Conservation (phyloP, 2,113 vertebrate species). For the Microcebus murinus region DNA sequence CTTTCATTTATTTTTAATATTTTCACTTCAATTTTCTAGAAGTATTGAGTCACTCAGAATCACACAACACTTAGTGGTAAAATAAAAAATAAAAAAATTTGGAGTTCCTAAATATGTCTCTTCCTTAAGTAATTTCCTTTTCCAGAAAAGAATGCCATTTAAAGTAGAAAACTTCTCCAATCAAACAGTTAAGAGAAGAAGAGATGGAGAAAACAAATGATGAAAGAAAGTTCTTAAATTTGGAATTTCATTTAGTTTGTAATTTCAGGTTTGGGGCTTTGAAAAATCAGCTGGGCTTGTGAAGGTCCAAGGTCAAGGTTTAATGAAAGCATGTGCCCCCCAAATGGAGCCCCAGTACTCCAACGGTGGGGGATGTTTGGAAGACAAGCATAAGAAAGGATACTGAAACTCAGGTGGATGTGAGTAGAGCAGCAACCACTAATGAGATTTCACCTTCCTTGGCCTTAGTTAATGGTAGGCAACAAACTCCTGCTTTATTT, state of each 20-base stretch:
- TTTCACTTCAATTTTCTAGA: conserved; percentile 19
- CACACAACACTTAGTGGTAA: neutral
- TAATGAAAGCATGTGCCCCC: neutral
- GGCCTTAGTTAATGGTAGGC: neutral
- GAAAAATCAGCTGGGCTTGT: neutral
- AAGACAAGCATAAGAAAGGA: neutral
- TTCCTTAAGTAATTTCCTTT: conserved; percentile 12
- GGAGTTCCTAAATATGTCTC: conserved; percentile 24
- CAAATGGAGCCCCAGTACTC: too few relatives aligned
- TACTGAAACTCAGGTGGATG: neutral
- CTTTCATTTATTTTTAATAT: neutral
- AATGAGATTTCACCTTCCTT: neutral
- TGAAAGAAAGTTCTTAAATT: neutral
- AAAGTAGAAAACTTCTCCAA: neutral
- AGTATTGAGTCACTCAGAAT: neutral
- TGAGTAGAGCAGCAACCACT: neutral
- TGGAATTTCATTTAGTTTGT: neutral
- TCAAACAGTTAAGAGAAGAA: neutral
- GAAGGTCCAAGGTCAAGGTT: neutral
- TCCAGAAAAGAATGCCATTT: neutral
- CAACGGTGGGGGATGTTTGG: neutral
- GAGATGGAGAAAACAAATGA: neutral
- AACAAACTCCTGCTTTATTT: neutral
- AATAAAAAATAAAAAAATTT: neutral
- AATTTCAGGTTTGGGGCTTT: neutral